These are phyloP conservation scores for Calyptomena viridis DNA, from an alignment of 2,113 vertebrate genomes.

Conservation along the genomic window DNA sequence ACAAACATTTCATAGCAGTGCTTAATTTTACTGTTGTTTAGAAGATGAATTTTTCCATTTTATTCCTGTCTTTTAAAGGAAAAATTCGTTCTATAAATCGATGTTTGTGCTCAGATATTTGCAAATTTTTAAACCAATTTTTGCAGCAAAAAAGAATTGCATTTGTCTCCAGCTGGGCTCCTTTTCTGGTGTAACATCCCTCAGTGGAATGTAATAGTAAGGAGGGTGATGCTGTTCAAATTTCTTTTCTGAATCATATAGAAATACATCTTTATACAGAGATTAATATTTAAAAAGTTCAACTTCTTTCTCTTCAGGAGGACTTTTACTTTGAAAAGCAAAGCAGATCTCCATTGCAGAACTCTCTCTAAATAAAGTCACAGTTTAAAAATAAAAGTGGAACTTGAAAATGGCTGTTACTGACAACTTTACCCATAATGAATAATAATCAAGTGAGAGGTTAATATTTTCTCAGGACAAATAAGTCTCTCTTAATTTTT, in stretches of 20 bases:
- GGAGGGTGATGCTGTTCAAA: background rate
- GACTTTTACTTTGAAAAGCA: background rate
- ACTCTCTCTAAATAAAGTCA: background rate
- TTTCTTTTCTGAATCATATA: background rate
- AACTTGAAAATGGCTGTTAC: background rate
- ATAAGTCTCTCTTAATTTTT: background rate
- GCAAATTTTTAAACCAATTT: background rate
- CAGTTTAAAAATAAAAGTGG: background rate
- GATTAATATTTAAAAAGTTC: slow-evolving; percentile 5
- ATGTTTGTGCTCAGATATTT: background rate
- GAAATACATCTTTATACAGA: background rate
- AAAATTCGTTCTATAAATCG: background rate
- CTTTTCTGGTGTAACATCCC: background rate
- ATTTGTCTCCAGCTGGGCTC: background rate
- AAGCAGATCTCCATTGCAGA: background rate
- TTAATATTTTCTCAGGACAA: background rate
- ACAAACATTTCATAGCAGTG: background rate
- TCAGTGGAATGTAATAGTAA: background rate
- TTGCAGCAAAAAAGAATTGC: background rate
- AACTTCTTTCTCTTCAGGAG: background rate
- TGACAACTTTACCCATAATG: background rate
- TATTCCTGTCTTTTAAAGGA: background rate
- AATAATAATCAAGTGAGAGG: background rate
- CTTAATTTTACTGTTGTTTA: background rate
- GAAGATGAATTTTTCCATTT: background rate